These are phyloP conservation scores for Cacoxenus indagator DNA, from an alignment of 2,888 invertebrate species.

Conservation along the genomic window DNA sequence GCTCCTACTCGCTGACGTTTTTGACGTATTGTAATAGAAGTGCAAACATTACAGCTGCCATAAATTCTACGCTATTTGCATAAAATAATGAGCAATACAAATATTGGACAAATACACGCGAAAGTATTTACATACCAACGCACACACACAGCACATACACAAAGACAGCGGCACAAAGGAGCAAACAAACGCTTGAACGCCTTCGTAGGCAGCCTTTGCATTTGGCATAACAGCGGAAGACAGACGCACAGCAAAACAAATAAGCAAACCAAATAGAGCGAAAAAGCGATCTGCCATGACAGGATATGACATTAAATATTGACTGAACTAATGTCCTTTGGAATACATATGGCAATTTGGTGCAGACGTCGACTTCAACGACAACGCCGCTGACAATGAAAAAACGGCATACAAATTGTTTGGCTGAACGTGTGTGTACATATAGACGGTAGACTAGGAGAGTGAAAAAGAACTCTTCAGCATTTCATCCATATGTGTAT, in stretches of 20 bases:
- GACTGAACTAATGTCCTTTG: conserved; percentile 41
- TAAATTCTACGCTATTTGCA: background rate
- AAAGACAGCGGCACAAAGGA: no score
- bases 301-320: conserved; percentile 41
- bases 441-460: background rate
- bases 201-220: background rate
- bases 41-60: background rate
- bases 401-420: conserved; percentile 6
- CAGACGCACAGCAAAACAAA: background rate
- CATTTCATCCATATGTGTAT: background rate
- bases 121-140: conserved; percentile 6
- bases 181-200: no score
- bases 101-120: conserved; percentile 27
- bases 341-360: conserved; percentile 27
- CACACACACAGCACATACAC: no score
- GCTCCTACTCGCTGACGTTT: no score
- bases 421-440: background rate
- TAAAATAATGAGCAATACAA: background rate
- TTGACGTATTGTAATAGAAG: background rate
- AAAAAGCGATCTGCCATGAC: background rate
- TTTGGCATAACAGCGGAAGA: background rate
- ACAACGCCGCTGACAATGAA: background rate
- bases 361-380: background rate
- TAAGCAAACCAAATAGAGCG: background rate
- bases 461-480: no score